Base-by-base conservation (phyloP, 2,888 invertebrate species). In the Alcis repandata region DNA sequence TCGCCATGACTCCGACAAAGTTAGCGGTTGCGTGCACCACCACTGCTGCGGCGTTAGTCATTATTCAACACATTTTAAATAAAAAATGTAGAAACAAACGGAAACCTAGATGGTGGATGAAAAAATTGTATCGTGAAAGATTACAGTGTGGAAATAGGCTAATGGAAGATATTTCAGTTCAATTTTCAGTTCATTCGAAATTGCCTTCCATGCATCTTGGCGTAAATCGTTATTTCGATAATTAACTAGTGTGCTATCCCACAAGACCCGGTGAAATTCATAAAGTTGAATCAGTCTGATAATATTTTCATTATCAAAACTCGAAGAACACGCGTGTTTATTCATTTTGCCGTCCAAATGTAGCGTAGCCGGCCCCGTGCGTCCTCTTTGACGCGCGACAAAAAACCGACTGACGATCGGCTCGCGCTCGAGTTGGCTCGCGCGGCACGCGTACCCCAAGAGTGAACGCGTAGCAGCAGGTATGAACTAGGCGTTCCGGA, bases 331-430 rank as follows among this genome's bases (percentile, higher is more conserved):
- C 60, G 60, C 63, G 57, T 60, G 60, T 43, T 43, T 66, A 59
- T 70, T 58, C 68, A 71, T 72, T 69, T 73, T 71, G 70, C 70
- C 72, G 72, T 71, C 68, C 68, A 72, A 74, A 75, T 73, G 71
- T 59, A 73, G 60, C 61, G 62, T 70, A 66, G n/a, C 66, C 59
- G 59, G 63, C 11, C 63, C 56, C 17, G 72, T 45, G 71, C 69
- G 69, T 76, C 62, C 63, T 45, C 70, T 72, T 75, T 70, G 71
- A 69, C 70, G 71, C 71, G 72, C 71, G 71, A 69, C 71, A 66
- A 68, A 72, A 73, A 68, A 73, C 71, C 71, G 71, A 73, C 67
- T 63, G 72, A 69, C 64, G 63, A n/a, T n/a, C n/a, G n/a, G 63
- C 63, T 68, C 69, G 71, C 67, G 63, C 63, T 58, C n/a, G n/a